Percentiles rank a stretch among this genome's conserved stretches.
phyloP scores from a whole-genome alignment of 1,140 invertebrate genomes.

The Nephila pilipes region DNA sequence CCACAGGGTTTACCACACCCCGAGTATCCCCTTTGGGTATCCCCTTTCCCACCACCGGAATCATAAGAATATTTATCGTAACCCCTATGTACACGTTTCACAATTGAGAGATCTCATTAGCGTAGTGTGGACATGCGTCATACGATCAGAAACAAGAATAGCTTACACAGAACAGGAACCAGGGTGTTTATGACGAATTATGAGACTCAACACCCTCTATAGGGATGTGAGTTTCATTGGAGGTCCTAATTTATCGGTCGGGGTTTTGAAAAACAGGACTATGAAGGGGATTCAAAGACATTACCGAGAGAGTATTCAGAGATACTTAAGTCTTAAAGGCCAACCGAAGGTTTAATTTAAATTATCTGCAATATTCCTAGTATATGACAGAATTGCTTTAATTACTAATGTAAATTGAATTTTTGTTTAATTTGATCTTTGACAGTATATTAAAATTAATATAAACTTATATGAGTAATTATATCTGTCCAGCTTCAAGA shows the following conservation, averaged over 20 bases:
- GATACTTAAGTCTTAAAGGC: too few species aligned
- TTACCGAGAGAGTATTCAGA: too few species aligned
- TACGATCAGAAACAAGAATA: slow-evolving; percentile 58
- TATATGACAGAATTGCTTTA: too few species aligned
- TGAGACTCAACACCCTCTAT: slow-evolving; percentile 40
- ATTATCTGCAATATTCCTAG: too few species aligned
- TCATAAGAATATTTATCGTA: slow-evolving; percentile 71
- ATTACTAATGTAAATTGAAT: too few species aligned
- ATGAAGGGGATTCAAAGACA: too few species aligned
- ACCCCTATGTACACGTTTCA: slow-evolving; percentile 45
- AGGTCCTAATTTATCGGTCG: slow-evolving; percentile 6
- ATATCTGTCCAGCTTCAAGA: too few species aligned
- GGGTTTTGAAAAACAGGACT: not conserved
- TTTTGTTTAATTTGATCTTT: too few species aligned
- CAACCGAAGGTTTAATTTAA: too few species aligned
- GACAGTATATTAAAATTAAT: too few species aligned
- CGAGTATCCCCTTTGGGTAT: not conserved
- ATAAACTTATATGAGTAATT: too few species aligned
- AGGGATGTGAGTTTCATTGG: not conserved
- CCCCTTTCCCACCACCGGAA: slow-evolving; percentile 57
- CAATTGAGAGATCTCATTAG: slow-evolving; percentile 77
- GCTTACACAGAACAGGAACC: slow-evolving; percentile 49
- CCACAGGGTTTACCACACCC: slow-evolving; percentile 24
- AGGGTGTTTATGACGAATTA: slow-evolving; percentile 77
- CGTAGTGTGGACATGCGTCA: slow-evolving; percentile 74